phyloP scores from a whole-genome alignment of 2,113 vertebrate genomes.

The Diadophis punctatus region DNA sequence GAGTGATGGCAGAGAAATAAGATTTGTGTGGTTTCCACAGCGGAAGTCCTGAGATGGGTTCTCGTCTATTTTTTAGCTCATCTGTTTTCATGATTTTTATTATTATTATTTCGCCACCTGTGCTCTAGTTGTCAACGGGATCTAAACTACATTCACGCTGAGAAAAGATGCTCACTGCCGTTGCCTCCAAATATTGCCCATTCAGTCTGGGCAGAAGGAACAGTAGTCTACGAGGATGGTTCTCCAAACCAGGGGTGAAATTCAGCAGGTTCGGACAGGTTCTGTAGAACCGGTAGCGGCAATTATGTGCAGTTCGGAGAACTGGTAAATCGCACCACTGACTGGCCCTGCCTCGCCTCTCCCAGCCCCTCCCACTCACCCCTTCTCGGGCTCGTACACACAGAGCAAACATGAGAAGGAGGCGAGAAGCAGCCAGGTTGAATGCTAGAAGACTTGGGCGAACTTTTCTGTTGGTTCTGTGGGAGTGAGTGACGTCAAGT shows the following conservation, averaged over 20 bases:
- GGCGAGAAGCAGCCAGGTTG: no score
- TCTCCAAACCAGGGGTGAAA: not conserved
- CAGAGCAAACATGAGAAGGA: no score
- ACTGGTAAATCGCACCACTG: no score
- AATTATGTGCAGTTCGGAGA: no score
- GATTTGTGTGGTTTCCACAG: not conserved
- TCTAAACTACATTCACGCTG: not conserved
- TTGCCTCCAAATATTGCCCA: not conserved
- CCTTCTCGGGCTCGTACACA: no score
- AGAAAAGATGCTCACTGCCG: not conserved
- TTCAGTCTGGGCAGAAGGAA: not conserved
- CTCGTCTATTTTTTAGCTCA: not conserved
- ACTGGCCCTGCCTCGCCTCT: no score
- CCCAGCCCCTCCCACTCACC: no score
- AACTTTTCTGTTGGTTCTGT: no score
- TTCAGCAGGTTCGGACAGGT: no score
- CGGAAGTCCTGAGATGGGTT: not conserved
- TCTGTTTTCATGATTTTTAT: not conserved
- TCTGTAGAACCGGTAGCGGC: no score
- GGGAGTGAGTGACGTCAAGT: no score
- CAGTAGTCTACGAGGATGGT: not conserved
- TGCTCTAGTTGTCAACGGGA: not conserved
- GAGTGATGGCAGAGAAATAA: not conserved
- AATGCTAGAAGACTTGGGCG: no score
- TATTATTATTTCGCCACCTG: not conserved